Evolutionary conservation across 92 coral and sea anemone genomes (phyloP).

Genomic region (Isaurus tuberculatus): DNA sequence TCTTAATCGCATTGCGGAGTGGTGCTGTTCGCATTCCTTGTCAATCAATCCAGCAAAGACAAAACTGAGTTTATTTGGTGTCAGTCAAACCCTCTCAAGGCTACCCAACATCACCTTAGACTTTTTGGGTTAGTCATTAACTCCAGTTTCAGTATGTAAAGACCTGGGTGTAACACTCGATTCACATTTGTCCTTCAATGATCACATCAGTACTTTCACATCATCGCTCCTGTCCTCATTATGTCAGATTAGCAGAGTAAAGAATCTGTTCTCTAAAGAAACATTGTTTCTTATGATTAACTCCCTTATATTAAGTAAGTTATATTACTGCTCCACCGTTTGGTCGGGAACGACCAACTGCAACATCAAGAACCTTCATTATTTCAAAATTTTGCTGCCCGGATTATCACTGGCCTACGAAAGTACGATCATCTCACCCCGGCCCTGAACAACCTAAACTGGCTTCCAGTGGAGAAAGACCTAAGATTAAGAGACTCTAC

Average conservation of each 20-base stretch:
- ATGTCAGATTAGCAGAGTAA: conserved; percentile 44
- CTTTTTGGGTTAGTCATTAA: conserved; percentile 26
- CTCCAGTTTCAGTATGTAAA: conserved; percentile 33
- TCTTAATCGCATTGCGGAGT: conserved; percentile 33
- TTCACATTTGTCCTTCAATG: conserved; percentile 28
- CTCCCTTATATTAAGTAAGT: not conserved
- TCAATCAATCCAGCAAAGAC: too few species aligned
- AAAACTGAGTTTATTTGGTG: too few species aligned
- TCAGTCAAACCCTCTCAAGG: too few species aligned
- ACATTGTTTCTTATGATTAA: too few species aligned
- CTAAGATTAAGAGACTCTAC: too few species aligned
- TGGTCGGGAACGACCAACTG: conserved; percentile 51
- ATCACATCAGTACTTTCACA: conserved; percentile 42
- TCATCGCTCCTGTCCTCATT: conserved; percentile 34
- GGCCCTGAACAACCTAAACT: conserved; percentile 35
- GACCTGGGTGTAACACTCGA: conserved; percentile 34
- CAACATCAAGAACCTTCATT: conserved; percentile 57
- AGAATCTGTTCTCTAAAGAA: conserved; percentile 41
- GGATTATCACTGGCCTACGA: conserved; percentile 45
- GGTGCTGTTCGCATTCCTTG: too few species aligned
- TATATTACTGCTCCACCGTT: too few species aligned
- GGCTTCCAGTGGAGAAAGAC: too few species aligned
- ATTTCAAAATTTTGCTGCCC: conserved; percentile 63
- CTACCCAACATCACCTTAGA: not conserved
- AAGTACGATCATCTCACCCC: conserved; percentile 64